Evolutionary conservation across 2,113 vertebrate species (phyloP).

Genomic region (Aegotheles bennettii): DNA sequence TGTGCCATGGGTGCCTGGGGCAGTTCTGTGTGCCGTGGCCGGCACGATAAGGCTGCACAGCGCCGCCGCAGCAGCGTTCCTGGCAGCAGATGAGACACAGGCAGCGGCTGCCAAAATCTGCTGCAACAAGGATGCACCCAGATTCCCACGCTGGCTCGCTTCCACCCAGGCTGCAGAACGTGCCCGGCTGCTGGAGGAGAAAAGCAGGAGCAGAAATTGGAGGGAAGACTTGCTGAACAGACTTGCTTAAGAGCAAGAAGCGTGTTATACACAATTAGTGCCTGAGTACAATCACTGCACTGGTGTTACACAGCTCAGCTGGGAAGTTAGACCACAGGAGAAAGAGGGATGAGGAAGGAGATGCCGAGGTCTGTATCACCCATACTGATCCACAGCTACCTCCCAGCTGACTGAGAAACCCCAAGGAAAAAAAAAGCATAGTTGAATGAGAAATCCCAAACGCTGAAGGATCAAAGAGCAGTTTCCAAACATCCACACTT

Average conservation of each 20-base stretch:
- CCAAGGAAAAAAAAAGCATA: background rate
- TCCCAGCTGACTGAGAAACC: background rate
- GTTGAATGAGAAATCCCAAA: background rate
- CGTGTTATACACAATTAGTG: fast-evolving
- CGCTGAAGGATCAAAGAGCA: background rate
- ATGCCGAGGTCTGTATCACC: background rate
- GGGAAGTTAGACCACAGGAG: fast-evolving
- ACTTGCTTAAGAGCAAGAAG: background rate
- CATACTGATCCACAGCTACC: background rate
- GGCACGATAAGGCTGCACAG: background rate
- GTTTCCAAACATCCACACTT: background rate
- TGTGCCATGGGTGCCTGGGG: fast-evolving
- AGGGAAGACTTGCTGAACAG: background rate
- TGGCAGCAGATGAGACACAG: background rate
- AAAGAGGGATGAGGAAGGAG: background rate
- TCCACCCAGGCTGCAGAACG: background rate
- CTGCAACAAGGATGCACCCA: constrained; percentile 11
- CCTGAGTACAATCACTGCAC: background rate
- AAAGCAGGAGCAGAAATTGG: background rate
- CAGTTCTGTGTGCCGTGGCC: fast-evolving
- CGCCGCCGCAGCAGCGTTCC: background rate
- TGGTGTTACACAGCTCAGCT: background rate
- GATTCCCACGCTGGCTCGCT: background rate
- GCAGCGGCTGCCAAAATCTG: background rate
- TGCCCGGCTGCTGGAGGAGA: background rate